Percentiles rank a stretch among this genome's conserved stretches.
Evolutionary conservation across 2,797 vertebrate genomes (phyloP).

Genomic region (Xenops minutus): DNA sequence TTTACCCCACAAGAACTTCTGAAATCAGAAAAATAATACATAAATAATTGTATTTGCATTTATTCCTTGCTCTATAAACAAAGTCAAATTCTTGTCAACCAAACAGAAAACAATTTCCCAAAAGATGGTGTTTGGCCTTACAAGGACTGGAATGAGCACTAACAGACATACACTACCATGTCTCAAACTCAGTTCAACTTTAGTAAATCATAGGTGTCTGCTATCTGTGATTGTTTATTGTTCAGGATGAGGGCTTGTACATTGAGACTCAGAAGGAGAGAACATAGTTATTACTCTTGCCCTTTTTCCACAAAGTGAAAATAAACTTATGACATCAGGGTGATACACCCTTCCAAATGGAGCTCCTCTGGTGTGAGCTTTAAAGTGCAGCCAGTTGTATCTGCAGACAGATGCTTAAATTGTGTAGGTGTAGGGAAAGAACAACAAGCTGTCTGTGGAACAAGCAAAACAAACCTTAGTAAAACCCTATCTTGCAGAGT

Average conservation of each 20-base stretch:
- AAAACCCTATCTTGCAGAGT: background rate
- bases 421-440: background rate
- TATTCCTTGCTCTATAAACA: background rate
- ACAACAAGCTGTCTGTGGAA: background rate
- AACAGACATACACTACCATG: background rate
- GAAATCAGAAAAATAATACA: background rate
- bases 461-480: background rate
- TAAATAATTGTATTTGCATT: background rate
- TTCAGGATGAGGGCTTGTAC: background rate
- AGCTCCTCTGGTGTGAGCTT: background rate
- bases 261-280: background rate
- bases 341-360: background rate
- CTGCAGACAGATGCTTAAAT: background rate
- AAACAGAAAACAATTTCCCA: background rate
- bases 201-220: slow-evolving; percentile 27
- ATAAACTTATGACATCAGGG: background rate
- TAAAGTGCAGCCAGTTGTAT: background rate
- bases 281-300: background rate
- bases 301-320: background rate
- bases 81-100: background rate
- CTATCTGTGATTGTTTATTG: slow-evolving; percentile 14
- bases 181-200: slow-evolving; percentile 17
- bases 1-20: background rate
- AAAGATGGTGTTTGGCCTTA: background rate
- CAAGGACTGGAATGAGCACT: background rate